phyloP scores from a whole-genome alignment of 2,113 vertebrate species.

The Falcunculus frontatus region DNA sequence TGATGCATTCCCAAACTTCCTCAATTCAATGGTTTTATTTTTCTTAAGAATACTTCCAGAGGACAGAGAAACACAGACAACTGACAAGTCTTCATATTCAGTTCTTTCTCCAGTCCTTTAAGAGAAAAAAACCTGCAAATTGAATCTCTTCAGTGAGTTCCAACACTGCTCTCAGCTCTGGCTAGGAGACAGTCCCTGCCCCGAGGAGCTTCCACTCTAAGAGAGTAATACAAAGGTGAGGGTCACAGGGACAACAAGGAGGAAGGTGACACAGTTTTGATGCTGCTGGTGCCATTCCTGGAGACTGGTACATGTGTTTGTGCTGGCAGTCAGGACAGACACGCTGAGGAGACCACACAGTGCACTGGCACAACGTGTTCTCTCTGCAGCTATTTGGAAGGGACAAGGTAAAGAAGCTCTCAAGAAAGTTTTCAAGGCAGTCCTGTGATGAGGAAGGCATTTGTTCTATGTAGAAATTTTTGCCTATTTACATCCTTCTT shows the following conservation, averaged over 20 bases:
- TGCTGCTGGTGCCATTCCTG: constrained; percentile 21
- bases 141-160: not conserved
- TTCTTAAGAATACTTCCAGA: constrained; percentile 45
- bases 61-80: constrained; percentile 30
- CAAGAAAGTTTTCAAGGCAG: constrained; percentile 35
- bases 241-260: not conserved
- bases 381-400: not conserved
- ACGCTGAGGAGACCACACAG: not conserved
- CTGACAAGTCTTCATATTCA: not conserved
- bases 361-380: not conserved
- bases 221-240: not conserved
- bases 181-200: constrained; percentile 26
- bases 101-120: not conserved
- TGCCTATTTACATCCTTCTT: constrained; percentile 62
- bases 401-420: constrained; percentile 28
- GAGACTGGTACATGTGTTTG: not conserved
- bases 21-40: constrained; percentile 52
- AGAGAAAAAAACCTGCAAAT: not conserved
- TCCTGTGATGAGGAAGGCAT: constrained; percentile 34
- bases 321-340: not conserved
- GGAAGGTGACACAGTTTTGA: not conserved
- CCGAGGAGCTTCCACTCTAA: constrained; percentile 36
- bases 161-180: not conserved
- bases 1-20: not conserved
- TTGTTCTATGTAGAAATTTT: constrained; percentile 58